phyloP scores from a whole-genome alignment of 2,888 invertebrate genomes.

The Schizotus pectinicornis region DNA sequence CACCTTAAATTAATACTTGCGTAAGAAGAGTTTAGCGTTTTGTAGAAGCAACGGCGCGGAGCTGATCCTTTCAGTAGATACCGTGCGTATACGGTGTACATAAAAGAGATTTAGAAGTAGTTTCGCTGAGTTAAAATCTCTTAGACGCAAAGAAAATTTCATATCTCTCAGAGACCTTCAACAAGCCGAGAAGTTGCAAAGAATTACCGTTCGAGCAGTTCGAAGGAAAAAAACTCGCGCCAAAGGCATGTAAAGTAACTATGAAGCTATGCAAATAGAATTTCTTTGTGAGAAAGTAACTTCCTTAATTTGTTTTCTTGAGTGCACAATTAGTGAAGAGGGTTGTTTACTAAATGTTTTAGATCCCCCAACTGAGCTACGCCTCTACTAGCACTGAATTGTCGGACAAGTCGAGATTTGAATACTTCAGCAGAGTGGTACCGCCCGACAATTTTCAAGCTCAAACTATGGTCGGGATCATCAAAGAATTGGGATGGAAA shows the following conservation, averaged over 20 bases:
- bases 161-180: constrained; percentile 1
- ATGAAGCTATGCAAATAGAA: constrained; percentile 22
- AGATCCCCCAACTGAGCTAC: constrained; percentile 76
- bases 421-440: constrained; percentile 73
- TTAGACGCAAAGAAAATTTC: constrained; percentile 12
- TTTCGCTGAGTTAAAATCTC: constrained; percentile 4
- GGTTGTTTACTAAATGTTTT: constrained; percentile 30
- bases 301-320: constrained; percentile 29
- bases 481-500: constrained; percentile 72
- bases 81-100: constrained; percentile 4
- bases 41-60: too few relatives aligned
- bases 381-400: constrained; percentile 75
- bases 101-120: neutral
- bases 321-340: constrained; percentile 26
- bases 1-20: too few relatives aligned
- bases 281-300: constrained; percentile 27
- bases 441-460: constrained; percentile 77
- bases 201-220: constrained; percentile 3
- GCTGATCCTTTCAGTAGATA: neutral
- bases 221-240: constrained; percentile 11
- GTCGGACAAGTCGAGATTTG: constrained; percentile 73
- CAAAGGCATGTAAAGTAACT: constrained; percentile 18
- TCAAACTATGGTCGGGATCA: constrained; percentile 71
- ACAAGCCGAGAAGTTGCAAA: constrained; percentile 1
- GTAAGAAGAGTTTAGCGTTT: too few relatives aligned